Base-by-base conservation (phyloP, 2,797 vertebrate genomes). In the Sebastes steindachneri region DNA sequence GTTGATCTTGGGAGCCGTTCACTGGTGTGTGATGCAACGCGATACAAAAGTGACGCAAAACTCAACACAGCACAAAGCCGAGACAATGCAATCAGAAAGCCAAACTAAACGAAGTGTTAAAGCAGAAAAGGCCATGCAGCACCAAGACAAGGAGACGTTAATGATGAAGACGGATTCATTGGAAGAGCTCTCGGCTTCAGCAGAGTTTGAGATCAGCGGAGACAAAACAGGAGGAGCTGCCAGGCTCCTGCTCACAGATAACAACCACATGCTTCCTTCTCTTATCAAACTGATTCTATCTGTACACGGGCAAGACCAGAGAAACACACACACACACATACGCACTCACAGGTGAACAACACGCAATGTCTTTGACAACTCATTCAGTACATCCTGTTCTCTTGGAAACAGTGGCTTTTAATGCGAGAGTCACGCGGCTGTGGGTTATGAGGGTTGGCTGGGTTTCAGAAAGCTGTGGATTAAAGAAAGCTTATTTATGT, bases 221-320 rank as follows among this genome's bases (percentile, higher is more conserved):
- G 68, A 76, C 53, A 45, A 80, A 82, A 79, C 84, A 86, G 82
- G 28, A 60, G 67, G 59, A 58, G 68, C 64, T 66, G 75, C 67
- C 15, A 28, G 59, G 71, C 73, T 78, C 71, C 59, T 58, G 41
- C 75, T 75, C 41, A 26, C 68, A 78, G 93, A 94, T 94, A 92
- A 91, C 71, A 60, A 82, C 51, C 66, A 1, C 63, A 67, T 57
- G 83, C 82, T 88, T 88, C 80, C 87, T 80, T 63, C 77, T 83
- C 69, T 92, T 93, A 91, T 93, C 88, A 58, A 62, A 21, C 64
- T 11, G 87, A 90, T 86, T 58, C 45, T 82, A 89, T 90, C 90
- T 86, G 45, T 8, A 53, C 45, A 35, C 64, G 65, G 63, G 58
- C 65, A 66, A 37, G 53, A 25, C 60, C 84, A 65, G 35, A 71